Evolutionary conservation across 2,888 invertebrate species (phyloP), one percentile per base, ranked within the genome.

Genomic region (Thecocarcelia acutangulata): DNA sequence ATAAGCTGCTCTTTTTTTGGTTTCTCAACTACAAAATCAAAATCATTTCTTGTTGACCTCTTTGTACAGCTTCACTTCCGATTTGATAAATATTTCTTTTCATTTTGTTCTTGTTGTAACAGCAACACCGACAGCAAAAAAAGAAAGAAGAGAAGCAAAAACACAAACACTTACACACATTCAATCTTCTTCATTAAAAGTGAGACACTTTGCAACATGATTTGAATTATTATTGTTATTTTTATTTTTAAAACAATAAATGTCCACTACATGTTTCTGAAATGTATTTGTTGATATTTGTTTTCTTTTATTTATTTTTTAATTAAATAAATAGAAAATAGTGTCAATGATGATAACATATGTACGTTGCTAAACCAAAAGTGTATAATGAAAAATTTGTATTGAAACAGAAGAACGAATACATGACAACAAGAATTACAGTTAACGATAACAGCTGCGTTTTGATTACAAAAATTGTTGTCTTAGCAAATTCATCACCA

Each of bases 1-100:
- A 80, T 80, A 80, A 80, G 68, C 44, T 9, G 12, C 12, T 13
- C 24, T 42, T 42, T 17, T 40, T 9, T 28, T 11, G n/a, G 48
- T 48, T 63, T 56, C 21, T 21, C 72, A 44, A 46, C 56, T 37
- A 72, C 15, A 46, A 52, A 72, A 24, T 66, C 46, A 64, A 21
- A 59, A 80, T 61, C 46, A 24, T 69, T 54, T 46, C 9, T 17
- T 54, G 33, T 61, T 84, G 84, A 83, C 87, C 77, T 85, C 85
- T 86, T 87, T 85, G 85, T 69, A 56, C 75, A 74, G 74, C 85
- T 84, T 86, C 85, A 87, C 87, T 87, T 87, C 87, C 87, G 87
- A 87, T 87, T 87, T 86, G 87, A 87, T 87, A 87, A 76, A 68
- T 69, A 56, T 50, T 44, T 70, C 1, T 59, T 52, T 50, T 48